phyloP scores from a whole-genome alignment of 2,888 invertebrate species.

The Torymus tubicola region DNA sequence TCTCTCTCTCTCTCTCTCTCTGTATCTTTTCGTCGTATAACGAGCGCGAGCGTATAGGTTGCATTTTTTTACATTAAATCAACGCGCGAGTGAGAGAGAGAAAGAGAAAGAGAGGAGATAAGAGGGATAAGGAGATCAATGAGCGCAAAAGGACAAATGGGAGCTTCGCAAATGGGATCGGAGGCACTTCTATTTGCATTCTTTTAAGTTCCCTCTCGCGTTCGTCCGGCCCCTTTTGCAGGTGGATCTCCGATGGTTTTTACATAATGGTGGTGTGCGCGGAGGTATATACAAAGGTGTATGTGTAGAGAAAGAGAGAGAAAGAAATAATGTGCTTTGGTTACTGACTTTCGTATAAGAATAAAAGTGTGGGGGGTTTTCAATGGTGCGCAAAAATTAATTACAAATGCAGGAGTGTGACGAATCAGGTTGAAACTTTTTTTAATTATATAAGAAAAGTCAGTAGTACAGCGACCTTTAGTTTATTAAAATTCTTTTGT shows the following conservation, averaged over 20 bases:
- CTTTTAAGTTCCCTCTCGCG: slow-evolving; percentile 11
- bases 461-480: too few relatives aligned
- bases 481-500: too few relatives aligned
- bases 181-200: slow-evolving; percentile 39
- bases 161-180: neutral
- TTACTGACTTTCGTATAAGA: too few relatives aligned
- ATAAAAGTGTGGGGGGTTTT: too few relatives aligned
- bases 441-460: too few relatives aligned
- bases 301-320: too few relatives aligned
- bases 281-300: too few relatives aligned
- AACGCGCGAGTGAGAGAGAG: neutral
- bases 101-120: slow-evolving; percentile 13
- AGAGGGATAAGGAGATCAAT: slow-evolving; percentile 53
- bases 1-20: slow-evolving; percentile 50
- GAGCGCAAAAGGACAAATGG: slow-evolving; percentile 40
- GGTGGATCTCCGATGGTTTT: neutral
- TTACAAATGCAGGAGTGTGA: too few relatives aligned
- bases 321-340: too few relatives aligned
- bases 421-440: too few relatives aligned
- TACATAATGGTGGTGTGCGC: neutral
- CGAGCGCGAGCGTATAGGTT: slow-evolving; percentile 6
- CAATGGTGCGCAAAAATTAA: too few relatives aligned
- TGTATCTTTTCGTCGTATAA: neutral
- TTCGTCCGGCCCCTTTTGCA: neutral
- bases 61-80: slow-evolving; percentile 37